These are phyloP conservation scores for Synanthedon myopaeformis DNA, from an alignment of 2,888 invertebrate species.

Conservation along the genomic window DNA sequence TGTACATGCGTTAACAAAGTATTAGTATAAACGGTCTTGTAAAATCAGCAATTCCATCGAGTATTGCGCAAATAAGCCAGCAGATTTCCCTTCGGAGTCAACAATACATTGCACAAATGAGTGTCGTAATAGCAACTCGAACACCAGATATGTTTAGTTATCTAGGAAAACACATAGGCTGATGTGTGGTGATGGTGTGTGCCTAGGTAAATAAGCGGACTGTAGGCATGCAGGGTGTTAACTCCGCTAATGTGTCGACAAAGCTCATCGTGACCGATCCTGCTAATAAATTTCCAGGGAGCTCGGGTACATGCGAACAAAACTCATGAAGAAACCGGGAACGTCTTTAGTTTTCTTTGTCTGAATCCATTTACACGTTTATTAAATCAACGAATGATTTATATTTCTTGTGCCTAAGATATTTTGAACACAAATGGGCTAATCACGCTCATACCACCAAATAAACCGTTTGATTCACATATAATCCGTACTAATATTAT, in stretches of 20 bases:
- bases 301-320: constrained; percentile 36
- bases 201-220: constrained; percentile 52
- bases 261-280: constrained; percentile 59
- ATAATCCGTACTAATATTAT: too few relatives aligned
- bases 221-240: constrained; percentile 53
- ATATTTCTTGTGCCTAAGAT: not conserved
- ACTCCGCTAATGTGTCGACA: constrained; percentile 65
- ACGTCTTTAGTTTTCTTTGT: constrained; percentile 2
- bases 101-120: constrained; percentile 52
- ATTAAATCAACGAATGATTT: too few relatives aligned
- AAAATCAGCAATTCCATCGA: constrained; percentile 38
- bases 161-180: constrained; percentile 46
- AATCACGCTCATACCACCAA: too few relatives aligned
- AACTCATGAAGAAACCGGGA: constrained; percentile 21
- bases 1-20: constrained; percentile 28
- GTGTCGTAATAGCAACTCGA: constrained; percentile 48
- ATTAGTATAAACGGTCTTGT: constrained; percentile 38
- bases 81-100: constrained; percentile 58
- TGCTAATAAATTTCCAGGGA: constrained; percentile 67
- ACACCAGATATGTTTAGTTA: constrained; percentile 44
- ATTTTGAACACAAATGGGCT: not conserved
- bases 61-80: constrained; percentile 43
- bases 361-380: not conserved
- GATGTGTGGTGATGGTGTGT: constrained; percentile 11
- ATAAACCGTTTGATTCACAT: not conserved